These are phyloP conservation scores for Cantharis rustica DNA, from an alignment of 2,888 invertebrate genomes.

Conservation along the genomic window DNA sequence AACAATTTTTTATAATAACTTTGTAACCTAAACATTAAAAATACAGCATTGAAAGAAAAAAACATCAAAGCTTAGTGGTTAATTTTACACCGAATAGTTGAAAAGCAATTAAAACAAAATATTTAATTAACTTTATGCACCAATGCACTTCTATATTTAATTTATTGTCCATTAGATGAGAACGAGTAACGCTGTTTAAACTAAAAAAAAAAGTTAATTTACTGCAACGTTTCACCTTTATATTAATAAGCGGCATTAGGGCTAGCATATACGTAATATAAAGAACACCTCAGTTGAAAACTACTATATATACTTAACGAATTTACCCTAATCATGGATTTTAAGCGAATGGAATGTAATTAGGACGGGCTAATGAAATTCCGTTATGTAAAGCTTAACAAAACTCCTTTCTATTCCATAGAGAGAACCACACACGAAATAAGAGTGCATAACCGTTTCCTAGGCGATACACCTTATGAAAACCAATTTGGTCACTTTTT, in stretches of 20 bases:
- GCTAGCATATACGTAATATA: background rate
- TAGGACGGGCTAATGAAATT: conserved; percentile 38
- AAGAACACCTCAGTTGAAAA: conserved; percentile 5
- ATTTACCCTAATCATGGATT: conserved; percentile 15
- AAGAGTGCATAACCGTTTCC: background rate
- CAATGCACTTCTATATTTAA: background rate
- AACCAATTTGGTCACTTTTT: background rate
- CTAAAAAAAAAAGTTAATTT: background rate
- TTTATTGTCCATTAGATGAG: background rate
- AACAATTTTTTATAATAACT: background rate
- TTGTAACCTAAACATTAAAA: too few relatives aligned
- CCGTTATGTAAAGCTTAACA: conserved; percentile 32
- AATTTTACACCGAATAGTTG: background rate
- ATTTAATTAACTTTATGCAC: background rate
- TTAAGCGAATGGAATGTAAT: conserved; percentile 33
- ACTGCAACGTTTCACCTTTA: background rate
- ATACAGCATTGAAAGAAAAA: background rate
- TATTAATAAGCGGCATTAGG: background rate
- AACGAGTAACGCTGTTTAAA: background rate
- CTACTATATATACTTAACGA: conserved; percentile 7
- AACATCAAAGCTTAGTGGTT: background rate
- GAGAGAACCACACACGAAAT: background rate
- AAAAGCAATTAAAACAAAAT: background rate
- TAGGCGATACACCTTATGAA: background rate
- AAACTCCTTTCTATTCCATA: conserved; percentile 3